Percentiles rank a stretch among this genome's conserved stretches.
Evolutionary conservation across 2,888 invertebrate species (phyloP).

Genomic region (Lordiphosa fenestrarum): DNA sequence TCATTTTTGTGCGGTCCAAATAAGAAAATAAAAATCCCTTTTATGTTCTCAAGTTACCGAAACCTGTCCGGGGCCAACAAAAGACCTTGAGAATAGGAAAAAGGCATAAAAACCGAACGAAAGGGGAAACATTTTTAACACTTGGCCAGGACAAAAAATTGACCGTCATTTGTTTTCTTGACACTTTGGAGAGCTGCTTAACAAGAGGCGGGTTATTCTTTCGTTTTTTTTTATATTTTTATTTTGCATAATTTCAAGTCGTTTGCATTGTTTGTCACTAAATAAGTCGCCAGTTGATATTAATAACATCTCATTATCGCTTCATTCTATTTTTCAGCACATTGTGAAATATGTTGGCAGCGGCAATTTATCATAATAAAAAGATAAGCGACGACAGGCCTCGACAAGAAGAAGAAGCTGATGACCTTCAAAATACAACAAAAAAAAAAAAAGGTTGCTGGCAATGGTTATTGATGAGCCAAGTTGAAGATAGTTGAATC

Average conservation of each 20-base stretch:
- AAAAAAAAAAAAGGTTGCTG: constrained; percentile 18
- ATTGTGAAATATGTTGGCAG: constrained; percentile 47
- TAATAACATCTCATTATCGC: constrained; percentile 73
- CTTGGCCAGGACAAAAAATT: constrained; percentile 55
- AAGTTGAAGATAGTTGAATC: constrained; percentile 4
- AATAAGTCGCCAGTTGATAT: constrained; percentile 69
- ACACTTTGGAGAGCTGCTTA: constrained; percentile 60
- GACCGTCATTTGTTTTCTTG: constrained; percentile 74
- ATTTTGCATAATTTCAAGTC: constrained; percentile 52
- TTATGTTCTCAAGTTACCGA: constrained; percentile 63
- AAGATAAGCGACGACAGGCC: constrained; percentile 23
- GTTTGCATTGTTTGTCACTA: constrained; percentile 54
- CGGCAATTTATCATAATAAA: constrained; percentile 66
- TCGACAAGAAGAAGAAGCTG: constrained; percentile 1
- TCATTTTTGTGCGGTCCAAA: constrained; percentile 23
- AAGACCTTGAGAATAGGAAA: constrained; percentile 38
- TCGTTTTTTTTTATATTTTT: constrained; percentile 12
- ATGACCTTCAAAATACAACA: constrained; percentile 54
- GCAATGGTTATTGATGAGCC: constrained; percentile 62
- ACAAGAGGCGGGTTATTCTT: constrained; percentile 44
- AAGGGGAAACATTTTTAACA: constrained; percentile 43
- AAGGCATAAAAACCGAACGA: constrained; percentile 2
- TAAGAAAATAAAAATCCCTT: constrained; percentile 36
- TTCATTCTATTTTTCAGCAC: constrained; percentile 57
- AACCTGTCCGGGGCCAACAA: constrained; percentile 26